A percentile compares a stretch with the other conserved stretches of the same genome.
Evolutionary conservation across 2,888 invertebrate genomes (phyloP).

Genomic region (Lomographa bimaculata): DNA sequence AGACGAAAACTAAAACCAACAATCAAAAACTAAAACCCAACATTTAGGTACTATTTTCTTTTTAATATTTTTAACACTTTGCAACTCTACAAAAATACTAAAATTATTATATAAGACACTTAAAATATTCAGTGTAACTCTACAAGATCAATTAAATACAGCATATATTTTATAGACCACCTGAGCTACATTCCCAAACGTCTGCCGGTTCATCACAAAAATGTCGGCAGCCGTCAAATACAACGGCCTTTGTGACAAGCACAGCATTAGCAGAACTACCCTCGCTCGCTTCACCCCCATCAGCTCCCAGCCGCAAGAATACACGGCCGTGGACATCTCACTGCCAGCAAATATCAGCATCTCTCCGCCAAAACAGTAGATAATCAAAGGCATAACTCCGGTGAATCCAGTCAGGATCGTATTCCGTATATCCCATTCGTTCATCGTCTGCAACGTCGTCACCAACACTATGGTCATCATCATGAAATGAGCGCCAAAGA

Average conservation of each 20-base stretch:
- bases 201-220: slow-evolving; percentile 58
- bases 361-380: slow-evolving; percentile 65
- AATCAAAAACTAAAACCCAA: too few species aligned
- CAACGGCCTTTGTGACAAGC: slow-evolving; percentile 48
- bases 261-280: slow-evolving; percentile 46
- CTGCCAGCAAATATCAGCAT: slow-evolving; percentile 49
- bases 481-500: slow-evolving; percentile 58
- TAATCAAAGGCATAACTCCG: slow-evolving; percentile 53
- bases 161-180: slow-evolving; percentile 63
- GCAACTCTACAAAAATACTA: too few species aligned
- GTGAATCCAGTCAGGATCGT: slow-evolving; percentile 54
- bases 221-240: slow-evolving; percentile 54
- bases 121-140: too few species aligned
- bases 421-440: slow-evolving; percentile 54
- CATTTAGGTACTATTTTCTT: too few species aligned
- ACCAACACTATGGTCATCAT: slow-evolving; percentile 58
- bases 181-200: slow-evolving; percentile 56
- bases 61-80: too few species aligned
- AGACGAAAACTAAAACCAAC: too few species aligned
- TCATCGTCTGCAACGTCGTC: slow-evolving; percentile 59
- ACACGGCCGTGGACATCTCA: slow-evolving; percentile 47
- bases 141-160: slow-evolving; percentile 59
- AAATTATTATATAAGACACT: too few species aligned
- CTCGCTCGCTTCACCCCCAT: slow-evolving; percentile 53
- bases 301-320: slow-evolving; percentile 56